Evolutionary conservation across 2,797 vertebrate genomes (phyloP).

Genomic region (Melanotaenia boesemani): DNA sequence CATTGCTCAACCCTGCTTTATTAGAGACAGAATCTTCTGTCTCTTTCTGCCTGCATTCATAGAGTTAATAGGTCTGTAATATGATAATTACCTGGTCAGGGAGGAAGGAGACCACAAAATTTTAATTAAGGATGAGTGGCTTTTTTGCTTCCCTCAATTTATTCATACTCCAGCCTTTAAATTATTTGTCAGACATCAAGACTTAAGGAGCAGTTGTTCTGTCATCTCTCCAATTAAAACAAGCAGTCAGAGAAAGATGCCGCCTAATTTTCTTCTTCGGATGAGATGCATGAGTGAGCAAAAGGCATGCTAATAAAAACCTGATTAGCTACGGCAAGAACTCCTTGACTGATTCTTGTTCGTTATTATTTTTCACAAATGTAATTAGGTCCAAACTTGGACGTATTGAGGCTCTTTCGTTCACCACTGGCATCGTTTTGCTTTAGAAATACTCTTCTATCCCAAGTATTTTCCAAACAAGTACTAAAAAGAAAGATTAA

Average conservation of each 20-base stretch:
- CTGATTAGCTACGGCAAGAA: constrained; percentile 56
- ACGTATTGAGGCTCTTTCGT: constrained; percentile 43
- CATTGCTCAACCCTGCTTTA: constrained; percentile 44
- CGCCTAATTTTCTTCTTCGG: constrained; percentile 58
- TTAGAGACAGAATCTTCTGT: constrained; percentile 64
- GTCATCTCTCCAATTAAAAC: constrained; percentile 77
- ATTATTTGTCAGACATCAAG: constrained; percentile 72
- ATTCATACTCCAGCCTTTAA: constrained; percentile 56
- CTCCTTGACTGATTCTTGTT: constrained; percentile 73
- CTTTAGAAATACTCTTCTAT: constrained; percentile 26
- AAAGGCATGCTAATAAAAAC: constrained; percentile 67
- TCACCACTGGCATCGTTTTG: constrained; percentile 33
- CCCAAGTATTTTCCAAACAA: not conserved
- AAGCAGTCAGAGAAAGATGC: constrained; percentile 45
- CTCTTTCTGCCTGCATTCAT: constrained; percentile 65
- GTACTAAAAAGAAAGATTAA: not conserved
- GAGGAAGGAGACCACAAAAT: constrained; percentile 65
- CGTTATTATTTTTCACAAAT: constrained; percentile 57
- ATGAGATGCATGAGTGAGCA: constrained; percentile 75
- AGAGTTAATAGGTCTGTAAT: constrained; percentile 75
- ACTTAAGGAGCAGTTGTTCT: constrained; percentile 65
- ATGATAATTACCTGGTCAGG: constrained; percentile 56
- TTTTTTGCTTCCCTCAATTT: constrained; percentile 41
- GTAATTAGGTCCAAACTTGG: constrained; percentile 55
- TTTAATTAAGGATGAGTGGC: constrained; percentile 74